These are phyloP conservation scores for Loris lydekkerianus DNA, from an alignment of 2,797 vertebrate species.

Conservation along the genomic window DNA sequence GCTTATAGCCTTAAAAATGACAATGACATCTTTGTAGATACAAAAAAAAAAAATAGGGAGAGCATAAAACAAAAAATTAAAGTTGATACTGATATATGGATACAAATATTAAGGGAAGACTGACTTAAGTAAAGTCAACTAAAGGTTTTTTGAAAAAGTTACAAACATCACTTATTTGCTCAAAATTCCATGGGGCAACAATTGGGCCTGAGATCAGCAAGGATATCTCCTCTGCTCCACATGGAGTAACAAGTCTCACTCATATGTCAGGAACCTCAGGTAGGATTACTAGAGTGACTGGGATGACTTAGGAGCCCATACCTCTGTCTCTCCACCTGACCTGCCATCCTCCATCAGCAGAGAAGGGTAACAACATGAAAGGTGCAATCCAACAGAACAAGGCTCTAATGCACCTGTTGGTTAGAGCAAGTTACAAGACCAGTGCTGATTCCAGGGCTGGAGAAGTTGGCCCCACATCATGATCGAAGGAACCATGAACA, in stretches of 20 bases:
- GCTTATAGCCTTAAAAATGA: neutral
- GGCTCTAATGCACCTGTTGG: neutral
- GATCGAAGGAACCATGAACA: neutral
- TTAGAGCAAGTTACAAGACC: neutral
- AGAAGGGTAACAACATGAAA: neutral
- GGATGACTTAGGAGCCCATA: neutral
- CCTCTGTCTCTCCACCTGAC: neutral
- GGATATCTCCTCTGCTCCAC: neutral
- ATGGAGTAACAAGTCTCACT: fast-evolving
- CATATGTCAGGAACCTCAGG: neutral
- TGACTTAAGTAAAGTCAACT: neutral
- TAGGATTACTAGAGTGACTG: neutral
- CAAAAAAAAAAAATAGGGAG: neutral
- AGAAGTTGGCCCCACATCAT: neutral
- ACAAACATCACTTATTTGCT: neutral
- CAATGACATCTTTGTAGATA: neutral
- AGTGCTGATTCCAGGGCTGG: neutral
- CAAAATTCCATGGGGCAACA: neutral
- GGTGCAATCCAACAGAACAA: neutral
- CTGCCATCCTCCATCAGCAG: neutral
- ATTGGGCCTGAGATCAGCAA: neutral
- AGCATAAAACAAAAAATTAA: neutral
- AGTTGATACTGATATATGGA: too few relatives aligned
- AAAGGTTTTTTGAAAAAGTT: neutral
- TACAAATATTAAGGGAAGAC: neutral